These are phyloP conservation scores for Microcebus lehilahytsara DNA, from an alignment of 2,113 vertebrate species.

Conservation along the genomic window DNA sequence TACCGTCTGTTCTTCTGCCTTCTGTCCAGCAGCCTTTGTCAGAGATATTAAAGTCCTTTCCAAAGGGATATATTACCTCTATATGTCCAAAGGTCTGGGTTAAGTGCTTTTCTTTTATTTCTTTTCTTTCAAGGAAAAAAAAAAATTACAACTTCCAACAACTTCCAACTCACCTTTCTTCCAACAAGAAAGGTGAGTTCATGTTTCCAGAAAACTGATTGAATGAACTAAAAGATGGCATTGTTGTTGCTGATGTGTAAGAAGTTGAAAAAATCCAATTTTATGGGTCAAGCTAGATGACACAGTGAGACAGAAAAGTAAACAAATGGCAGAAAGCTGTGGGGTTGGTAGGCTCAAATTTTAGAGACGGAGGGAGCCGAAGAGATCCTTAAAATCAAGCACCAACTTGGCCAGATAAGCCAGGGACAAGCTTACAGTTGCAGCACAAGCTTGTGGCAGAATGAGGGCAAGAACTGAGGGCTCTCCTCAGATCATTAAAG, in stretches of 20 bases:
- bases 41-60: neutral
- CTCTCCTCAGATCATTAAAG: neutral
- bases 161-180: neutral
- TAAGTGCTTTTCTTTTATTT: constrained; percentile 58
- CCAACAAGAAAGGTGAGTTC: constrained; percentile 38
- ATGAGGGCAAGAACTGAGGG: neutral
- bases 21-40: neutral
- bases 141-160: neutral
- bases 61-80: neutral
- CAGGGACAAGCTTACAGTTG: neutral
- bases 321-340: constrained; percentile 22
- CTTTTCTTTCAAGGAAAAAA: constrained; percentile 11
- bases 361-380: neutral
- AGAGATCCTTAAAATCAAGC: neutral
- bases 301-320: neutral
- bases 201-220: constrained; percentile 49
- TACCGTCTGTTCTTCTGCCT: neutral
- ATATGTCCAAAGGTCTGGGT: neutral
- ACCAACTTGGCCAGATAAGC: neutral
- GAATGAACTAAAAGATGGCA: constrained; percentile 36
- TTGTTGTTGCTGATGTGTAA: constrained; percentile 29
- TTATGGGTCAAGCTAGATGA: constrained; percentile 44
- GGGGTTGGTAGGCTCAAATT: neutral
- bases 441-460: neutral
- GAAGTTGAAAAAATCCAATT: constrained; percentile 34